Evolutionary conservation across 2,888 invertebrate species (phyloP).

Genomic region (Aquatica leii): DNA sequence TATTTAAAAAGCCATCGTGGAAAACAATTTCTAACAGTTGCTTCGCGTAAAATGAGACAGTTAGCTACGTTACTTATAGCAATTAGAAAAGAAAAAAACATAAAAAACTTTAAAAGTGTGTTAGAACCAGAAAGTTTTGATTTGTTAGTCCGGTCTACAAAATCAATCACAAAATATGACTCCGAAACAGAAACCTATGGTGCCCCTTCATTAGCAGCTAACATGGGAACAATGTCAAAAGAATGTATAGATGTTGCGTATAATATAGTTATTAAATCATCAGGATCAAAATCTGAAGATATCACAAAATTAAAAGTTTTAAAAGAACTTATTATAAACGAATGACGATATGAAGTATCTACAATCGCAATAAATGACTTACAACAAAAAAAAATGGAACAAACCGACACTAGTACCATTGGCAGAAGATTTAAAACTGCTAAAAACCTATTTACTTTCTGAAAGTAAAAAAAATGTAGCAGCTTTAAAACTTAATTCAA

Average conservation of each 20-base stretch:
- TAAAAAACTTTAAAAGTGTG: constrained; percentile 18
- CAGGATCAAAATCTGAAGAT: neutral
- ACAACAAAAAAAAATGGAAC: constrained; percentile 34
- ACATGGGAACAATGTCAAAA: constrained; percentile 10
- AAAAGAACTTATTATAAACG: neutral
- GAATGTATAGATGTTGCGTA: constrained; percentile 4
- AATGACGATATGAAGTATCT: constrained; percentile 9
- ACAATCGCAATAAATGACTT: constrained; percentile 30
- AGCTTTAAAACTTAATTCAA: neutral
- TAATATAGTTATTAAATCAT: neutral
- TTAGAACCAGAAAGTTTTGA: constrained; percentile 31
- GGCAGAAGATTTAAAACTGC: constrained; percentile 27
- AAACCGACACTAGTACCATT: constrained; percentile 31
- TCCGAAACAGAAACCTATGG: constrained; percentile 22
- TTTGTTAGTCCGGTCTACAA: constrained; percentile 28
- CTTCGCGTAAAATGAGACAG: constrained; percentile 39
- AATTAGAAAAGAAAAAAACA: constrained; percentile 23
- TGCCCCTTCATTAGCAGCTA: constrained; percentile 22
- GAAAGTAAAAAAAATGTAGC: neutral
- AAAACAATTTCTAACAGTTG: constrained; percentile 31
- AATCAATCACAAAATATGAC: constrained; percentile 31
- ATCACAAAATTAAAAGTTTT: neutral
- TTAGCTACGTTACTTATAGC: constrained; percentile 32
- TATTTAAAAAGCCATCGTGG: constrained; percentile 35
- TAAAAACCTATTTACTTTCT: constrained; percentile 26